phyloP scores from a whole-genome alignment of 2,113 vertebrate genomes.

The Zosterops hypoxanthus region DNA sequence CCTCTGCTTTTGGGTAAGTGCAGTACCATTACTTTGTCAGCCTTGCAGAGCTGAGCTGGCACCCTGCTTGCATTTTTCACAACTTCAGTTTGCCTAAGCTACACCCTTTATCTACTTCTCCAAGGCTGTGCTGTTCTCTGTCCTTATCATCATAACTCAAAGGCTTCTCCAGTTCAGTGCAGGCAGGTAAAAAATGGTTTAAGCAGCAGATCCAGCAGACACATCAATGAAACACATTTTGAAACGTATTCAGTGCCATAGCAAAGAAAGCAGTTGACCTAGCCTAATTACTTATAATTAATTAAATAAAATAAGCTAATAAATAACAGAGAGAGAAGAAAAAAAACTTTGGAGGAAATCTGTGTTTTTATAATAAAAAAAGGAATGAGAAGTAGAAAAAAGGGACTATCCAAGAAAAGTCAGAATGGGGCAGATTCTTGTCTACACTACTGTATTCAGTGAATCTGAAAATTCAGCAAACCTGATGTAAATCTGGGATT shows the following conservation, averaged over 20 bases:
- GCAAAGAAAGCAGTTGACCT: not conserved
- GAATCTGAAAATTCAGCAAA: not conserved
- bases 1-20: no score
- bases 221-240: not conserved
- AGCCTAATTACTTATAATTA: not conserved
- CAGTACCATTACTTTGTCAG: no score
- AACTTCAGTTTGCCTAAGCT: not conserved
- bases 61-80: not conserved
- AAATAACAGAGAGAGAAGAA: no score
- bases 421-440: not conserved
- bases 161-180: not conserved
- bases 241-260: not conserved
- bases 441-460: not conserved
- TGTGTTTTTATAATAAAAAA: not conserved
- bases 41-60: no score
- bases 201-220: not conserved
- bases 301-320: not conserved
- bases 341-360: not conserved
- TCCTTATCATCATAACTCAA: not conserved
- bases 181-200: not conserved
- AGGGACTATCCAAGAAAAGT: not conserved
- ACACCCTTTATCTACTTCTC: not conserved
- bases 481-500: not conserved
- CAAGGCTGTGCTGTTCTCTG: not conserved
- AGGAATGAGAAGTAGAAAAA: not conserved